Conservation (phyloP, 2,888 invertebrate genomes). For the Danaus chrysippus region DNA sequence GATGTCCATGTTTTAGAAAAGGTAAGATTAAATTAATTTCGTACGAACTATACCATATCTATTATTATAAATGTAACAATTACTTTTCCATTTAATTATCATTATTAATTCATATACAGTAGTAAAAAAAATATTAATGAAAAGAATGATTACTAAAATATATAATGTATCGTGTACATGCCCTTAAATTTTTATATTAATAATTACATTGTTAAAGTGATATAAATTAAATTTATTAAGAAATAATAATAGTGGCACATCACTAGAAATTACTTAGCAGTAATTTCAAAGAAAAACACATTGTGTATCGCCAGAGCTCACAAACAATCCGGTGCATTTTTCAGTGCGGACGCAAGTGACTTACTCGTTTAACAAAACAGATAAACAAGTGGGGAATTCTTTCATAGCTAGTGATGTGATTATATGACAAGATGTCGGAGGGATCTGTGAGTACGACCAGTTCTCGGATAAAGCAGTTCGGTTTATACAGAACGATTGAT, state of each 20-base stretch:
- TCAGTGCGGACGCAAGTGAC: conserved; percentile 48
- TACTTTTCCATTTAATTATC: too few relatives aligned
- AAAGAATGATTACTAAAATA: too few relatives aligned
- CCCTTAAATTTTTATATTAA: too few relatives aligned
- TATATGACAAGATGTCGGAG: conserved; percentile 53
- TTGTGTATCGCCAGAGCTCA: conserved; percentile 40
- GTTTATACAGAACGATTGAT: conserved; percentile 66
- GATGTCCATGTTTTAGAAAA: conserved; percentile 20
- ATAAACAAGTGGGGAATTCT: conserved; percentile 34
- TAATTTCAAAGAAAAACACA: conserved; percentile 61
- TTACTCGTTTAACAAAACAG: conserved; percentile 36
- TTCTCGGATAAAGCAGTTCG: conserved; percentile 60
- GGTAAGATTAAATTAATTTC: background rate
- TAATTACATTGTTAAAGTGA: too few relatives aligned
- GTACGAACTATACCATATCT: too few relatives aligned
- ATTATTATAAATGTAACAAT: too few relatives aligned
- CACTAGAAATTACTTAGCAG: conserved; percentile 45
- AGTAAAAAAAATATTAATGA: too few relatives aligned
- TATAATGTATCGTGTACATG: too few relatives aligned
- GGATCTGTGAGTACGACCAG: conserved; percentile 49
- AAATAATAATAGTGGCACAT: conserved; percentile 27
- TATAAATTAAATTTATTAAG: too few relatives aligned
- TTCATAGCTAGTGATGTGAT: conserved; percentile 51
- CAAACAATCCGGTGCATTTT: conserved; percentile 54
- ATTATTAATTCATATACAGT: too few relatives aligned